phyloP scores from a whole-genome alignment of 2,797 vertebrate genomes.

The Hemitrygon akajei region DNA sequence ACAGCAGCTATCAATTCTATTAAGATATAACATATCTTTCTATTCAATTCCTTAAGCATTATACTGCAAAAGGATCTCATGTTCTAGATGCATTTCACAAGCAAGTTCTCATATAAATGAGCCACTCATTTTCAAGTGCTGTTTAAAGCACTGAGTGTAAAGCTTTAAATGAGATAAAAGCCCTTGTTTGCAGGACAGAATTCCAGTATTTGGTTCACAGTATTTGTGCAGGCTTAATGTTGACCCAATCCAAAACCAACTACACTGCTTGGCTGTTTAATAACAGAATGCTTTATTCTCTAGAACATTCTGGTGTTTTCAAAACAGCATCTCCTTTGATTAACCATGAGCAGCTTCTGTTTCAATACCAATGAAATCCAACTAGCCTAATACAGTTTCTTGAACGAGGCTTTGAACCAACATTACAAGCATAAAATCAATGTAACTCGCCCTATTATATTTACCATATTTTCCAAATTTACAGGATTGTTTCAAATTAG shows the following conservation, averaged over 20 bases:
- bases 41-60: neutral
- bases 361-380: neutral
- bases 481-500: neutral
- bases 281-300: neutral
- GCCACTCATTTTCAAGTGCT: neutral
- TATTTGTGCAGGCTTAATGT: neutral
- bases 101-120: neutral
- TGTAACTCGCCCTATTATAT: neutral
- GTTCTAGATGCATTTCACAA: neutral
- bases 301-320: neutral
- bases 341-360: neutral
- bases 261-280: neutral
- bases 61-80: neutral
- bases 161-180: neutral
- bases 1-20: neutral
- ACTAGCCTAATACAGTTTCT: neutral
- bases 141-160: neutral
- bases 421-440: neutral
- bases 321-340: neutral
- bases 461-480: neutral
- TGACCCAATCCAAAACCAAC: neutral
- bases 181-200: neutral
- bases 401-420: neutral
- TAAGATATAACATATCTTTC: neutral
- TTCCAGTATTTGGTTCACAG: neutral